Evolutionary conservation across 2,888 invertebrate species (phyloP).

Genomic region (Ophion slaviceki): DNA sequence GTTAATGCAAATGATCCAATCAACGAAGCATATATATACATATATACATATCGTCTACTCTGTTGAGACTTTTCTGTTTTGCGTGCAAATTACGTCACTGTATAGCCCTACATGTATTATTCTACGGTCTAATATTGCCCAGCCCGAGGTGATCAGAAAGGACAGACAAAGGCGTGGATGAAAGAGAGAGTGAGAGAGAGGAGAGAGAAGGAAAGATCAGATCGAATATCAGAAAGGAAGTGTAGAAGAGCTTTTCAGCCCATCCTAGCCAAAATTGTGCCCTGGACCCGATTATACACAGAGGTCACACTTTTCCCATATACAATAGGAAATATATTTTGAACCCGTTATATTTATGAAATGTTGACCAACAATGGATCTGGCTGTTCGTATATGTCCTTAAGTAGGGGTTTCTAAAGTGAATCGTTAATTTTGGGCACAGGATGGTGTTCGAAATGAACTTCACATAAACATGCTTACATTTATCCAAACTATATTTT

Average conservation of each 20-base stretch:
- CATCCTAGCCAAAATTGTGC: slow-evolving; percentile 54
- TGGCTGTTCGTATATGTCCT: no score
- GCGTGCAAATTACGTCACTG: slow-evolving; percentile 41
- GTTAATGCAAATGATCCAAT: slow-evolving; percentile 18
- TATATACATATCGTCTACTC: not conserved
- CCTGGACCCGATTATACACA: slow-evolving; percentile 30
- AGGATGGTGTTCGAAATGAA: no score
- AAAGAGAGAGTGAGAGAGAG: not conserved
- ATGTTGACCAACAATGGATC: no score
- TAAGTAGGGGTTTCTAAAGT: no score
- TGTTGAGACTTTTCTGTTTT: slow-evolving; percentile 44
- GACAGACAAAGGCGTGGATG: not conserved
- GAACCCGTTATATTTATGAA: no score
- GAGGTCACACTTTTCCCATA: not conserved
- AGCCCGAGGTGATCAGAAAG: not conserved
- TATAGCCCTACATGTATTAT: slow-evolving; percentile 26
- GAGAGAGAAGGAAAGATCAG: no score
- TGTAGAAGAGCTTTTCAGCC: not conserved
- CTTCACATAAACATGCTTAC: no score
- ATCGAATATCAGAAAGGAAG: no score
- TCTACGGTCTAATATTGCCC: slow-evolving; percentile 27
- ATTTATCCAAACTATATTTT: no score
- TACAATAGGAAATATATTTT: no score
- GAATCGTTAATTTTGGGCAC: no score
- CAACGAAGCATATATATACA: not conserved